A percentile compares a stretch with the other conserved stretches of the same genome.
These are phyloP conservation scores for Montipora foliosa DNA, from an alignment of 64 coral and sea anemone species.

Conservation along the genomic window DNA sequence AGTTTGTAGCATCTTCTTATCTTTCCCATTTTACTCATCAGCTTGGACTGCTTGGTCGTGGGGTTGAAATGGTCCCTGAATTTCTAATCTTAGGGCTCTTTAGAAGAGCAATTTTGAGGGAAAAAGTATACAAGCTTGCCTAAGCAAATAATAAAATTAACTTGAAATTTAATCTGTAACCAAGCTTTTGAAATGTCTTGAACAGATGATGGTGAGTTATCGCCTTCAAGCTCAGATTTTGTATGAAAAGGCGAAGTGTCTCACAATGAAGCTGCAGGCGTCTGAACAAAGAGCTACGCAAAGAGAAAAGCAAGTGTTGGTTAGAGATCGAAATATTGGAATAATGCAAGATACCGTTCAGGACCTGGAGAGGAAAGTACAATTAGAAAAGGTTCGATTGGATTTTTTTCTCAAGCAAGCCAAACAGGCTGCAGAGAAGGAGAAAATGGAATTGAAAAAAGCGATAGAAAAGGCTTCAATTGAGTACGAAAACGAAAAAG, in stretches of 20 bases:
- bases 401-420: background rate
- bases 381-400: background rate
- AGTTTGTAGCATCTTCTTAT: too few relatives aligned
- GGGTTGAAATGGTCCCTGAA: too few relatives aligned
- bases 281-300: background rate
- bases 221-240: conserved; percentile 18
- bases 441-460: background rate
- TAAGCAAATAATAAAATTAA: too few relatives aligned
- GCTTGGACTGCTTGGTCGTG: too few relatives aligned
- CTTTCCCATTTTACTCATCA: too few relatives aligned
- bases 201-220: conserved; percentile 22
- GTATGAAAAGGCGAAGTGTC: conserved; percentile 10
- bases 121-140: too few relatives aligned
- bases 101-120: too few relatives aligned
- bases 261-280: background rate
- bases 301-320: background rate
- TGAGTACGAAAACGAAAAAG: background rate
- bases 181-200: background rate
- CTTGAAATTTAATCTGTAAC: background rate
- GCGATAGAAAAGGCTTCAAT: background rate
- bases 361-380: background rate
- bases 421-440: conserved; percentile 5
- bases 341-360: background rate
- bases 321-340: conserved; percentile 9
- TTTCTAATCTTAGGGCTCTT: too few relatives aligned